Conservation (phyloP, 2,888 invertebrate genomes). For the Macrostomum cliftonense region DNA sequence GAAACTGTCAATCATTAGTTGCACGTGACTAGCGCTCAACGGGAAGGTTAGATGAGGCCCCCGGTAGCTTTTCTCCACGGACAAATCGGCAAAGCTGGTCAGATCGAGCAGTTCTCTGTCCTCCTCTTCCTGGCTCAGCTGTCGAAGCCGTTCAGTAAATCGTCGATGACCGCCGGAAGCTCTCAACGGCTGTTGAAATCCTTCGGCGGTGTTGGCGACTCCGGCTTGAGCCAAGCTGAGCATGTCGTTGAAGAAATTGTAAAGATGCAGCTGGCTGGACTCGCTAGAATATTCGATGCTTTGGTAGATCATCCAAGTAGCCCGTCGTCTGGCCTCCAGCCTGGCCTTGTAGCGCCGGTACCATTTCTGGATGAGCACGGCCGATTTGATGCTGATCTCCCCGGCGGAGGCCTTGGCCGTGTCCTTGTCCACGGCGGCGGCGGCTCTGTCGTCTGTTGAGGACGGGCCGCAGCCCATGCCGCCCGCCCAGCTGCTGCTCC, state of each 20-base stretch:
- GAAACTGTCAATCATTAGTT: slow-evolving; percentile 64
- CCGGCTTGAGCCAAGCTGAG: slow-evolving; percentile 51
- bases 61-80: slow-evolving; percentile 50
- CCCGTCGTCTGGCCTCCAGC: slow-evolving; percentile 66
- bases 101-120: slow-evolving; percentile 24
- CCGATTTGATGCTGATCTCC: slow-evolving; percentile 42
- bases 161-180: no score
- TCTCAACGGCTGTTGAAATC: no score
- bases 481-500: no score
- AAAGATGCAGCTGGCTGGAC: slow-evolving; percentile 71
- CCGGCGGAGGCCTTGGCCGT: no score
- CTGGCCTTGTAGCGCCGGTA: slow-evolving; percentile 70
- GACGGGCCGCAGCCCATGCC: no score
- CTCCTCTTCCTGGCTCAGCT: slow-evolving; percentile 15
- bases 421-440: no score
- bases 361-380: slow-evolving; percentile 79
- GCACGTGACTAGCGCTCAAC: slow-evolving; percentile 57
- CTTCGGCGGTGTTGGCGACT: background rate
- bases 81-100: slow-evolving; percentile 37
- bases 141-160: no score
- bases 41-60: slow-evolving; percentile 64
- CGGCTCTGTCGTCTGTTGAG: no score
- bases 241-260: slow-evolving; percentile 80
- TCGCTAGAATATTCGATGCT: slow-evolving; percentile 82
- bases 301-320: slow-evolving; percentile 81